These are phyloP conservation scores for Muscicapa comitata DNA, from an alignment of 2,797 vertebrate genomes.

Conservation along the genomic window DNA sequence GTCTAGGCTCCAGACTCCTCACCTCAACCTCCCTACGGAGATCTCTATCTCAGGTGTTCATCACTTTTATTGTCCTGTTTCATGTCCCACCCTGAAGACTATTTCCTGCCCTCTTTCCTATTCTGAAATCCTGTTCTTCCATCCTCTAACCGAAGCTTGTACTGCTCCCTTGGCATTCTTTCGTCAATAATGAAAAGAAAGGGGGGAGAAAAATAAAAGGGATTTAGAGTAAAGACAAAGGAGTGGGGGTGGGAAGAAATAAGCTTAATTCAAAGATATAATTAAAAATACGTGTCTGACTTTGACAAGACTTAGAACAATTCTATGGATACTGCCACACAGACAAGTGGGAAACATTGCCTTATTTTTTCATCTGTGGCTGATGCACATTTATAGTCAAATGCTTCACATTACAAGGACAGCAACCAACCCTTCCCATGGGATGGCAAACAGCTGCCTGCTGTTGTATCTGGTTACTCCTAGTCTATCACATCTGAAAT, in stretches of 20 bases:
- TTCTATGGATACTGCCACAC: background rate
- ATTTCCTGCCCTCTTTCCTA: background rate
- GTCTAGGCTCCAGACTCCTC: background rate
- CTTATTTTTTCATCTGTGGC: background rate
- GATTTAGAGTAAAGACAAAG: background rate
- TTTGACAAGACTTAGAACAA: background rate
- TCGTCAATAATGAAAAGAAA: background rate
- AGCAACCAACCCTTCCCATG: background rate
- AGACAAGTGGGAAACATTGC: background rate
- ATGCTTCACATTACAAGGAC: background rate
- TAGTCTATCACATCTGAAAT: background rate
- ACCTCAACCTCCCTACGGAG: background rate
- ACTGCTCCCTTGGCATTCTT: background rate
- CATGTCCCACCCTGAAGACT: background rate
- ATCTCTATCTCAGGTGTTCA: background rate
- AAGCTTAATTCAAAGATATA: background rate
- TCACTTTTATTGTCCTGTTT: background rate
- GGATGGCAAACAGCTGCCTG: background rate
- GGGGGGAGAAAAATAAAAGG: rapidly evolving
- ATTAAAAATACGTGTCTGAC: background rate
- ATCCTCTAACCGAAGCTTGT: background rate
- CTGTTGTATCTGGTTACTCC: background rate
- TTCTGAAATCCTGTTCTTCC: background rate
- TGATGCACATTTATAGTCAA: background rate
- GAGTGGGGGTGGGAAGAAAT: background rate